Base-by-base conservation (phyloP, 2,113 vertebrate species). In the Mus spicilegus region DNA sequence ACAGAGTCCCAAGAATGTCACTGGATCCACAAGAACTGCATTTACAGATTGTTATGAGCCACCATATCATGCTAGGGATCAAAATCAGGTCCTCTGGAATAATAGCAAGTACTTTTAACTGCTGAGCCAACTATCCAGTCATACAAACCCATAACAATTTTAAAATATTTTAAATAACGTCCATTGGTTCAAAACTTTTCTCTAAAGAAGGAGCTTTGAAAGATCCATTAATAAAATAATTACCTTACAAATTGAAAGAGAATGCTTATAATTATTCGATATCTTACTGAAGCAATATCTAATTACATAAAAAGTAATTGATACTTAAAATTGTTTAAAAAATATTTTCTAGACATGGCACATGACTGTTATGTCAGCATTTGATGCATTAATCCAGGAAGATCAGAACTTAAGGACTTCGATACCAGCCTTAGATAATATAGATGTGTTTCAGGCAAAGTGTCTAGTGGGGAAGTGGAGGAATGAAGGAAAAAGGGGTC, bases 191-290 rank as follows among this genome's bases (percentile, higher is more conserved):
- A 80, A 85, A 92, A 61, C 1, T 46, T 85, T 90, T 42, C 17
- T 70, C 80, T 10, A 70, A 90, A 72, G 10, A 56, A 42, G 1
- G 5, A 78, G 22, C 17, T 39, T 85, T 46, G 87, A 46, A 86
- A 87, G 89, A 82, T 81, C 3, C 3, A 76, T 81, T 93, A 65
- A 65, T 30, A 92, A 96, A 77, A 81, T 76, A 93, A 76, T 46
- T 76, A 56, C 39, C 7, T 91, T 26, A 92, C 30, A 93, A 73
- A 92, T 16, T 0, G 6, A 93, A 90, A n/a, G 2, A 46, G 33
- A 51, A 39, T 76, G 14, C 49, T 82, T 72, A 51, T 65, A 76
- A 70, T 58, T 56, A 82, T 39, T 76, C 80, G 42, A 84, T 54
- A 61, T 11, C 20, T 46, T 58, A 30, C 17, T 58, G 65, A 46